Evolutionary conservation across 2,888 invertebrate species (phyloP).

Genomic region (Chymomyza fuscimana): DNA sequence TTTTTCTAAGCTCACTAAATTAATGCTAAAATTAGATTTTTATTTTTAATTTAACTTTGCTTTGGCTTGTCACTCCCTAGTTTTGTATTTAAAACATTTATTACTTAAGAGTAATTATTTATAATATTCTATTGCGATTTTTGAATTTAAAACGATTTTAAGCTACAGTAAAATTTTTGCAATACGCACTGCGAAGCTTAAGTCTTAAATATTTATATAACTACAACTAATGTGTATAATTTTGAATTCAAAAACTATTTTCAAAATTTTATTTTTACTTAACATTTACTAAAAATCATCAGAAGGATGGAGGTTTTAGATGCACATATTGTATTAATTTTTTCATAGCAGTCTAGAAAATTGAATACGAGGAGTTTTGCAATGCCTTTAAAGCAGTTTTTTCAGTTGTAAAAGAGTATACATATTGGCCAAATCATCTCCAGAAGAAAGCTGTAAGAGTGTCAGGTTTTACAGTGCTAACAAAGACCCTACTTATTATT

Average conservation of each 20-base stretch:
- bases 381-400: constrained; percentile 30
- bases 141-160: constrained; percentile 56
- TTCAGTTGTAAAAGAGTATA: constrained; percentile 41
- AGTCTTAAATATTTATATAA: constrained; percentile 62
- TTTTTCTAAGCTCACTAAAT: constrained; percentile 16
- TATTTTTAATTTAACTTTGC: not conserved
- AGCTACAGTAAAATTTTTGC: constrained; percentile 73
- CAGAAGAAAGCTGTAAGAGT: constrained; percentile 65
- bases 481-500: constrained; percentile 35
- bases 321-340: constrained; percentile 54
- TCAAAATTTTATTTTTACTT: constrained; percentile 28
- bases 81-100: constrained; percentile 38
- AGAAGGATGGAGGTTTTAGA: constrained; percentile 68
- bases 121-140: constrained; percentile 22
- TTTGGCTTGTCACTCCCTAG: constrained; percentile 29
- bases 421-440: constrained; percentile 63
- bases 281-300: constrained; percentile 60
- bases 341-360: constrained; percentile 72
- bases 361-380: constrained; percentile 66
- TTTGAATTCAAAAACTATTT: constrained; percentile 50
- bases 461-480: not conserved
- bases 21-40: constrained; percentile 23
- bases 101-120: constrained; percentile 11
- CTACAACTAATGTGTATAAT: constrained; percentile 64
- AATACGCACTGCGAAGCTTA: constrained; percentile 64